Evolutionary conservation across 2,888 invertebrate genomes (phyloP).

Genomic region (Apocheima hispidaria): DNA sequence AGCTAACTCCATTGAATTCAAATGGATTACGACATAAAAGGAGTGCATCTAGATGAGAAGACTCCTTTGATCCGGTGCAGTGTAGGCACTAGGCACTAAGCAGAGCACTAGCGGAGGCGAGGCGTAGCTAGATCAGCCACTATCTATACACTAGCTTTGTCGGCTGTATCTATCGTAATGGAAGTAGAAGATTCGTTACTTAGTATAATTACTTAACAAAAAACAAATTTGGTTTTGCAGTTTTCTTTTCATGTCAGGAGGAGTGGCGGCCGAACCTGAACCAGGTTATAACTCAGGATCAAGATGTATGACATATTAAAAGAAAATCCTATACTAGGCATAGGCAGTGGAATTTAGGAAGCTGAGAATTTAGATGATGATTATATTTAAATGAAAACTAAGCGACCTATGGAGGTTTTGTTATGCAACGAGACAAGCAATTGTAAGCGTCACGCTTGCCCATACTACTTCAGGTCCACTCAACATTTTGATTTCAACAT

Average conservation of each 20-base stretch:
- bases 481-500: too few species aligned
- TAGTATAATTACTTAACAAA: conserved; percentile 12
- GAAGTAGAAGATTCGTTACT: conserved; percentile 21
- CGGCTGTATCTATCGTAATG: conserved; percentile 15
- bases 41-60: conserved; percentile 21
- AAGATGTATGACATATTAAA: too few species aligned
- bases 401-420: too few species aligned
- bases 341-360: too few species aligned
- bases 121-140: background rate
- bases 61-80: conserved; percentile 36
- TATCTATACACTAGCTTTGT: conserved; percentile 13
- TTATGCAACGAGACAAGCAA: too few species aligned
- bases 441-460: too few species aligned
- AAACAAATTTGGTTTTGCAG: background rate
- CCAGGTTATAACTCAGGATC: too few species aligned
- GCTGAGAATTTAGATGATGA: too few species aligned
- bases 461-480: too few species aligned
- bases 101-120: conserved; percentile 2
- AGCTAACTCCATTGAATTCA: conserved; percentile 30
- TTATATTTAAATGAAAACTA: too few species aligned
- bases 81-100: background rate
- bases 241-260: background rate
- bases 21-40: conserved; percentile 35
- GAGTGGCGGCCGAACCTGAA: too few species aligned
- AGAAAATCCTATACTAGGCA: too few species aligned